A percentile compares a stretch with the other conserved stretches of the same genome.
Evolutionary conservation across 2,797 vertebrate species (phyloP).

Genomic region (Odontamblyopus rebecca): DNA sequence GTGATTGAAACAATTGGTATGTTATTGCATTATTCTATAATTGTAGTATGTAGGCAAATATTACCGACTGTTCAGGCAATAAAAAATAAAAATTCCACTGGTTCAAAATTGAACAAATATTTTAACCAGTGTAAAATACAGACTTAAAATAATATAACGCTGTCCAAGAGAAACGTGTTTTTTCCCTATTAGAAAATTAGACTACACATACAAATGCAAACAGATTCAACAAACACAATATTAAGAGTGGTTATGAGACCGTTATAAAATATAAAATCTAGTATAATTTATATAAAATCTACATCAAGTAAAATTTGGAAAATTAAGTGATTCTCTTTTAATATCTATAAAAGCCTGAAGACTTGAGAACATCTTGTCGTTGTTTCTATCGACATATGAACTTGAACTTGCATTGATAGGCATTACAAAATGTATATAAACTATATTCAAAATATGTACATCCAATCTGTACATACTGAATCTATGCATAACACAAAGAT

Average conservation of each 20-base stretch:
- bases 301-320: not conserved
- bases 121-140: not conserved
- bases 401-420: slow-evolving; percentile 55
- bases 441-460: slow-evolving; percentile 37
- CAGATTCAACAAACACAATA: slow-evolving; percentile 13
- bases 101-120: not conserved
- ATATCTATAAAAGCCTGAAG: slow-evolving; percentile 30
- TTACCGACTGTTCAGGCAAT: not conserved
- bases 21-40: not conserved
- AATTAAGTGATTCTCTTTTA: not conserved
- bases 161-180: slow-evolving; percentile 33
- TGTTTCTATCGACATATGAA: not conserved
- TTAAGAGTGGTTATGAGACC: slow-evolving; percentile 13
- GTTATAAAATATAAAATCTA: slow-evolving; percentile 26
- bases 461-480: slow-evolving; percentile 8
- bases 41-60: not conserved
- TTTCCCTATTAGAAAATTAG: slow-evolving; percentile 15
- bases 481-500: slow-evolving; percentile 33
- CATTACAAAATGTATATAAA: slow-evolving; percentile 36
- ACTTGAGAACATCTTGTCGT: slow-evolving; percentile 16
- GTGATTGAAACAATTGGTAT: not conserved
- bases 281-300: slow-evolving; percentile 11
- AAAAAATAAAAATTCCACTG: not conserved
- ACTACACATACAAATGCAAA: slow-evolving; percentile 23
- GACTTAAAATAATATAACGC: not conserved